Conservation (phyloP, 2,888 invertebrate species). For the Clepsis dumicolana region DNA sequence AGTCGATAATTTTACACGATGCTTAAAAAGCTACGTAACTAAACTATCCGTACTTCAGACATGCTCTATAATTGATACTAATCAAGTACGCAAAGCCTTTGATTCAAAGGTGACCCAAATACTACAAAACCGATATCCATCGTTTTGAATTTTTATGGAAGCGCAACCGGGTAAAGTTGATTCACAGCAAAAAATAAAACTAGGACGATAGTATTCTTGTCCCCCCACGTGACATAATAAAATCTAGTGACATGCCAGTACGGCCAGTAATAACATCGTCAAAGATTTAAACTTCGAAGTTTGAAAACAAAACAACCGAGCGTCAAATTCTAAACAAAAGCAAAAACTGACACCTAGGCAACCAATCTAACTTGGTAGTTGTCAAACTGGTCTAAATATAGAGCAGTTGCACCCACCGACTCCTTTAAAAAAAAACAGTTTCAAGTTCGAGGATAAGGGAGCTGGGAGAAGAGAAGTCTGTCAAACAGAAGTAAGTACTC, state of each 20-base stretch:
- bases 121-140: neutral
- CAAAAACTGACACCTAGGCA: conserved; percentile 27
- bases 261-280: conserved; percentile 10
- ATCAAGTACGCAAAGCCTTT: too few relatives aligned
- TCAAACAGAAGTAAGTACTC: conserved; percentile 17
- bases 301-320: conserved; percentile 27
- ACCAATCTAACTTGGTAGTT: conserved; percentile 29
- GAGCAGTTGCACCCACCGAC: conserved; percentile 9
- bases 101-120: neutral
- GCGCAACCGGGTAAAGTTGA: neutral
- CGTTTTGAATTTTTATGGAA: neutral
- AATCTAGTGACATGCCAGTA: neutral
- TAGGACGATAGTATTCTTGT: neutral
- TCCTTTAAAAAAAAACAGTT: conserved; percentile 4
- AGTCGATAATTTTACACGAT: conserved; percentile 36
- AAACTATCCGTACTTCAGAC: too few relatives aligned
- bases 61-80: neutral
- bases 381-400: conserved; percentile 38
- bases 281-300: neutral
- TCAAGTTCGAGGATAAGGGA: conserved; percentile 8
- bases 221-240: neutral
- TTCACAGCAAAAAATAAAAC: neutral
- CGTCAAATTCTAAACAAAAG: conserved; percentile 37
- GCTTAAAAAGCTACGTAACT: neutral
- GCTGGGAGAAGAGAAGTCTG: conserved; percentile 32